These are phyloP conservation scores for Aphelinus certus DNA, from an alignment of 1,140 invertebrate species.

Conservation along the genomic window DNA sequence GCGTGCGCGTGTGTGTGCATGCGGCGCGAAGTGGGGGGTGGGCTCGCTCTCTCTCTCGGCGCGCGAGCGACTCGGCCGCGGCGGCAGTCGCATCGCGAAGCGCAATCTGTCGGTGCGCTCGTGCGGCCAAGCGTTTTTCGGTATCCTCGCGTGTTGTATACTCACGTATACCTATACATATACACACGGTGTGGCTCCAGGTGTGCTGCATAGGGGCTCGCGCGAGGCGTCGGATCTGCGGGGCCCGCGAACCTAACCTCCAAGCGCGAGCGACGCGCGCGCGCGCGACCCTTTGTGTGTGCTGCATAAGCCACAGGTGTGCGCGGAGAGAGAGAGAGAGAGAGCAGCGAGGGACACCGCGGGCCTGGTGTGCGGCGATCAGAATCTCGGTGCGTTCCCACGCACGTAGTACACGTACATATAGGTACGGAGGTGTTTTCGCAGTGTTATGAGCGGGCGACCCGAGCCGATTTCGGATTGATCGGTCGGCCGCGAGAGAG, in stretches of 20 bases:
- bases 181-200: background rate
- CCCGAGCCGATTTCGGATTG: too few species aligned
- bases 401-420: too few species aligned
- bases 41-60: background rate
- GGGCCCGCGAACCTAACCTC: conserved; percentile 24
- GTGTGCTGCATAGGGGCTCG: background rate
- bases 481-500: background rate
- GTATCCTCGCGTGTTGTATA: too few species aligned
- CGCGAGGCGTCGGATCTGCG: background rate
- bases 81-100: conserved; percentile 55
- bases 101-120: conserved; percentile 45
- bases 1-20: background rate
- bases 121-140: too few species aligned
- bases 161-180: background rate
- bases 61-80: conserved; percentile 21
- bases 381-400: too few species aligned
- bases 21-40: conserved; percentile 21
- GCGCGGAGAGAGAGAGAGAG: background rate
- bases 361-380: too few species aligned
- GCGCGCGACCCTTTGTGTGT: conserved; percentile 15
- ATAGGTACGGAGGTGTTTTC: too few species aligned
- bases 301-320: too few species aligned
- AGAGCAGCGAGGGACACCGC: conserved; percentile 39
- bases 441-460: too few species aligned
- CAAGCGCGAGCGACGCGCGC: conserved; percentile 16